Evolutionary conservation across 2,797 vertebrate species (phyloP).

Genomic region (Acropternis orthonyx): DNA sequence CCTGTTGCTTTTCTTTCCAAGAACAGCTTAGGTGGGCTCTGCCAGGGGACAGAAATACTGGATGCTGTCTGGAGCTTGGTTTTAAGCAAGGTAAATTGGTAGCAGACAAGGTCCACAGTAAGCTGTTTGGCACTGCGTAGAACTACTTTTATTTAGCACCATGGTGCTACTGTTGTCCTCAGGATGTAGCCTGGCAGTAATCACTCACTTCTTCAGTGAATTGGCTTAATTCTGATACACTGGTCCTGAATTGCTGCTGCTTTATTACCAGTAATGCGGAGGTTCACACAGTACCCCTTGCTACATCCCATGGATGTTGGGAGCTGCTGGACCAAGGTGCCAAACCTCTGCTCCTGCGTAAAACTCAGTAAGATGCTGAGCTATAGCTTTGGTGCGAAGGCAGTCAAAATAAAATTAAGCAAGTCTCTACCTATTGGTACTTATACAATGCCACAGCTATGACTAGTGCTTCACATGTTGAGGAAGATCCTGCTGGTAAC

Average conservation of each 20-base stretch:
- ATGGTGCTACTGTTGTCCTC: rapidly evolving
- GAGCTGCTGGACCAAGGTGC: neutral
- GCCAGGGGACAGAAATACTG: neutral
- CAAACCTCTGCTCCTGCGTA: neutral
- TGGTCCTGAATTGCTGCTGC: neutral
- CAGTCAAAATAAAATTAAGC: neutral
- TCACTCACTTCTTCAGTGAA: neutral
- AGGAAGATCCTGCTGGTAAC: neutral
- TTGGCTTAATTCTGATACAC: neutral
- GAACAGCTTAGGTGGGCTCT: neutral
- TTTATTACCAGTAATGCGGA: neutral
- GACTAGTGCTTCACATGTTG: neutral
- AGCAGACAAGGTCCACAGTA: neutral
- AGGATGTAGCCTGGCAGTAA: neutral
- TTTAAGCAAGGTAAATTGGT: neutral
- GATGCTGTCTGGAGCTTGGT: neutral
- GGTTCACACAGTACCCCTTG: neutral
- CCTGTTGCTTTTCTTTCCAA: neutral
- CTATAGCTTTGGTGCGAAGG: neutral
- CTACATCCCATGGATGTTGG: neutral
- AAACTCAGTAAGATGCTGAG: neutral
- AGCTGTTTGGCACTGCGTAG: rapidly evolving
- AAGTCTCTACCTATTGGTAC: neutral
- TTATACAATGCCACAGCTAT: neutral
- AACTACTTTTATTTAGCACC: neutral